Percentiles rank a stretch among this genome's conserved stretches.
Evolutionary conservation across 2,797 vertebrate genomes (phyloP).

Genomic region (Simalia tracyae): DNA sequence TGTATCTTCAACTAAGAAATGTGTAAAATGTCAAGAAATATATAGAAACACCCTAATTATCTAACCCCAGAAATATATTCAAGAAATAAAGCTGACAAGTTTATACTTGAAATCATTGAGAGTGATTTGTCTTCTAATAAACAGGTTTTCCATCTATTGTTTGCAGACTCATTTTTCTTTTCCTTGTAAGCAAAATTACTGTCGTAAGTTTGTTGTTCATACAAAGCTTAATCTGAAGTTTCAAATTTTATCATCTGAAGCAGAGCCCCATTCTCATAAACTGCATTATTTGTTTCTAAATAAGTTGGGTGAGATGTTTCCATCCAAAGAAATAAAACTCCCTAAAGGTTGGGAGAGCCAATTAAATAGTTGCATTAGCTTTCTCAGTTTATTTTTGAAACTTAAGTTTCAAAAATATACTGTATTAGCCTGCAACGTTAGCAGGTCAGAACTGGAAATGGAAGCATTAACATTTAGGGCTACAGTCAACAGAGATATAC

Average conservation of each 20-base stretch:
- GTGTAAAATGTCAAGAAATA: background rate
- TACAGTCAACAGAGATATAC: background rate
- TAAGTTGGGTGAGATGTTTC: background rate
- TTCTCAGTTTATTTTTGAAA: background rate
- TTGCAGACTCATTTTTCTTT: background rate
- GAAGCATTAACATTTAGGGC: constrained; percentile 11
- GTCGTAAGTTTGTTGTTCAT: background rate
- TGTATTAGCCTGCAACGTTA: background rate
- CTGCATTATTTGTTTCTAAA: background rate
- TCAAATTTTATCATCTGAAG: background rate
- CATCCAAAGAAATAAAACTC: background rate
- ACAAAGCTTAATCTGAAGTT: background rate
- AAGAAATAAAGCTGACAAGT: background rate
- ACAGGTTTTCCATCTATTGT: background rate
- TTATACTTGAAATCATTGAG: background rate
- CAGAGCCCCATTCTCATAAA: background rate
- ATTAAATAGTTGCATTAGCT: background rate
- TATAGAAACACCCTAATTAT: background rate
- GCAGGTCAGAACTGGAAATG: background rate
- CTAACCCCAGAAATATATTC: background rate
- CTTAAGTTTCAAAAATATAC: background rate
- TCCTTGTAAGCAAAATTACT: background rate
- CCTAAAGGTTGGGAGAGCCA: background rate
- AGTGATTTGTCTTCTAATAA: background rate
- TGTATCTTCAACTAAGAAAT: background rate